Conservation (phyloP, 2,888 invertebrate species). For the Hydrotaea cyrtoneurina region DNA sequence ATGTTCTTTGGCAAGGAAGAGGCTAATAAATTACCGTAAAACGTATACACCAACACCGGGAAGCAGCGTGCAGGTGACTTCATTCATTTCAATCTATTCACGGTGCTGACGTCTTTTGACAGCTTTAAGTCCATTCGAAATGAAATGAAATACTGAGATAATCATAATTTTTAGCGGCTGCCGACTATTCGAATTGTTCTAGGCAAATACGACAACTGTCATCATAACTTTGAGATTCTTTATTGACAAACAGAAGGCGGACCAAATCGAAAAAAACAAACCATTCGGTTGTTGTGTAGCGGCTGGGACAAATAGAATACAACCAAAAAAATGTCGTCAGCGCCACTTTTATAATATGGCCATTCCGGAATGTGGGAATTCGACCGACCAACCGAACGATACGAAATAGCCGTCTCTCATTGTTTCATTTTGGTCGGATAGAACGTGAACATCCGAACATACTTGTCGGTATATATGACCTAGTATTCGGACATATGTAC, state of each 20-base stretch:
- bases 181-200: not conserved
- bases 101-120: not conserved
- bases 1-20: constrained; percentile 5
- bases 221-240: constrained; percentile 39
- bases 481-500: constrained; percentile 46
- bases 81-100: constrained; percentile 3
- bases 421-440: too few relatives aligned
- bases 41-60: not conserved
- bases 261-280: too few relatives aligned
- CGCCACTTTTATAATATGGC: constrained; percentile 71
- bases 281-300: not conserved
- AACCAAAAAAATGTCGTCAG: constrained; percentile 73
- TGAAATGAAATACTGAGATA: constrained; percentile 24
- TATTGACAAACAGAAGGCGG: constrained; percentile 14
- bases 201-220: constrained; percentile 34
- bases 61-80: constrained; percentile 28
- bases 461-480: constrained; percentile 18
- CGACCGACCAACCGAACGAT: not conserved
- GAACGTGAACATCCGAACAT: too few relatives aligned
- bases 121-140: constrained; percentile 32
- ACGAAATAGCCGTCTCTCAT: too few relatives aligned
- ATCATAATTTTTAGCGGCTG: constrained; percentile 3
- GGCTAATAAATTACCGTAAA: not conserved
- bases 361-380: not conserved
- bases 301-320: not conserved